phyloP scores from a whole-genome alignment of 2,797 vertebrate genomes.

The Pantherophis alleghaniensis region DNA sequence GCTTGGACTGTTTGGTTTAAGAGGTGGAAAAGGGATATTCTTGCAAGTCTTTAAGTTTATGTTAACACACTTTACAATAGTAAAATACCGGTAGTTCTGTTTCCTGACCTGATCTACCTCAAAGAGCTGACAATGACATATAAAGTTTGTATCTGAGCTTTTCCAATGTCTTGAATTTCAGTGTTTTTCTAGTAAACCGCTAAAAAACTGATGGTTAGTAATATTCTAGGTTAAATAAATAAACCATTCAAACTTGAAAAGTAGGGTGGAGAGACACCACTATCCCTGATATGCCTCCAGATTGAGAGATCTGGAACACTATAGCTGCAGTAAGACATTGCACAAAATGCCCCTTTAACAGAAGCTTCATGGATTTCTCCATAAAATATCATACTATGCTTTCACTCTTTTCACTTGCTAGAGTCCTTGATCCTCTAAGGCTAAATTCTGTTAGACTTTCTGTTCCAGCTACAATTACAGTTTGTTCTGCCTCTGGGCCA shows the following conservation, averaged over 20 bases:
- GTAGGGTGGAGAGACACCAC: neutral
- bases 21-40: neutral
- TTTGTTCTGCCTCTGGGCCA: neutral
- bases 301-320: neutral
- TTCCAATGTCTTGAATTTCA: neutral
- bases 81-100: neutral
- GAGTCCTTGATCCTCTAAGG: neutral
- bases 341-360: neutral
- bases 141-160: neutral
- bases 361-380: neutral
- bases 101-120: neutral
- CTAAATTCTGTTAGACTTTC: neutral
- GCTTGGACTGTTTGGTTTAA: neutral
- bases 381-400: neutral
- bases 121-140: neutral
- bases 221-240: neutral
- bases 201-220: neutral
- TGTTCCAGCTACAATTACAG: neutral
- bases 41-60: neutral
- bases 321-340: neutral
- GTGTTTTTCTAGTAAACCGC: neutral
- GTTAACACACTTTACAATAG: neutral
- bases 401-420: neutral
- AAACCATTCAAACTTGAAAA: neutral
- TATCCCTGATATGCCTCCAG: neutral